phyloP scores from a whole-genome alignment of 2,113 vertebrate genomes.

The Engraulis encrasicolus region DNA sequence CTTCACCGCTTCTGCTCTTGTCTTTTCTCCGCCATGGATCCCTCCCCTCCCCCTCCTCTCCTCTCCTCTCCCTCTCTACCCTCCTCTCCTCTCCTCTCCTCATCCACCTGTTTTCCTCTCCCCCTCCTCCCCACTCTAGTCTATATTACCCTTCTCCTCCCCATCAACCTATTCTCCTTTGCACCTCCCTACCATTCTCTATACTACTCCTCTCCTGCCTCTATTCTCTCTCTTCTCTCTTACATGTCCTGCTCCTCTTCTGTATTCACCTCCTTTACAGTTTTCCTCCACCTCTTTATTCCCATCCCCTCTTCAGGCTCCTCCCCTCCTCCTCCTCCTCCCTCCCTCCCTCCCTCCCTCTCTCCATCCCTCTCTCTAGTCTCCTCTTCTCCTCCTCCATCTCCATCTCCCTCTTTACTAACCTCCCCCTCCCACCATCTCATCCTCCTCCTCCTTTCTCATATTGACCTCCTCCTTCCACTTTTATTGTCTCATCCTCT shows the following conservation, averaged over 20 bases:
- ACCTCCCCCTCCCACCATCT: neutral
- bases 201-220: neutral
- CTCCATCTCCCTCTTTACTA: neutral
- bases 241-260: neutral
- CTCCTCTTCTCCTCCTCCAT: neutral
- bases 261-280: neutral
- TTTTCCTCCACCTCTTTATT: neutral
- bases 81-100: too few species aligned
- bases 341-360: neutral
- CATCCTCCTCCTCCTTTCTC: neutral
- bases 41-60: too few species aligned
- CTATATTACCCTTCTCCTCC: too few species aligned
- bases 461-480: neutral
- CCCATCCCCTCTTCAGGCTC: neutral
- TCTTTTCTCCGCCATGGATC: too few species aligned
- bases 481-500: too few species aligned
- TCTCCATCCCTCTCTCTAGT: neutral
- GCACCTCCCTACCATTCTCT: too few species aligned
- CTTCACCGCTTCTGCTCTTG: too few species aligned
- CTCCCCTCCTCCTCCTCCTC: neutral
- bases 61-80: too few species aligned
- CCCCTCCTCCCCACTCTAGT: too few species aligned
- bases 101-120: too few species aligned
- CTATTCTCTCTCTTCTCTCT: neutral
- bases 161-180: too few species aligned